Base-by-base conservation (phyloP, 1,140 invertebrate genomes). In the Calephelis virginiensis region DNA sequence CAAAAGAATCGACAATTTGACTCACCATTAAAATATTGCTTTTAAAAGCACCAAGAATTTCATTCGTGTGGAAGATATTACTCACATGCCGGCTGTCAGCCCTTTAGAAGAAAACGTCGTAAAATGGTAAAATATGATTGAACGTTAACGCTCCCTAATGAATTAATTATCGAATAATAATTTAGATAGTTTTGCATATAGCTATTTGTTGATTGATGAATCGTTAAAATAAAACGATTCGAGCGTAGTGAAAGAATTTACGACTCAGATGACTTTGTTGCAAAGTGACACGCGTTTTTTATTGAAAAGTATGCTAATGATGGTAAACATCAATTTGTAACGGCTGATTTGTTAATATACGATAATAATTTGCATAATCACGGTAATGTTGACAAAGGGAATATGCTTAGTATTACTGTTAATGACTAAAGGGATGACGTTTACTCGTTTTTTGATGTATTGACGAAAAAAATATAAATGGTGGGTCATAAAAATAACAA, bases 261-360 rank as follows among this genome's bases (percentile, higher is more conserved):
- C 66, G 69, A 75, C 45, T 63, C 53, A 71, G 67, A 13, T 53
- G 43, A 46, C 38, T 38, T 64, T 56, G 17, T 64, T 47, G 70
- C 71, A 61, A 69, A 61, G 79, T 88, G 85, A 88, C 85, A 84
- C 81, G 83, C 76, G 84, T 76, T 83, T 90, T 79, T 71, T 64
- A 13, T 38, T 64, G 38, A 77, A 82, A 74, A 78, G 76, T 89
- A 90, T 90, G 88, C 78, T 77, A 89, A 90, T 90, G 75, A 83
- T 68, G 46, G 78, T 89, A 89, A 89, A 90, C 83, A 90, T 81
- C 82, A 85, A 89, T 89, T 90, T 89, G 86, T 86, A 87, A 89
- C 88, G 88, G 88, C 82, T 89, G 84, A 90, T 89, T 88, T 90
- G 85, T 80, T 87, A 86, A 88, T 88, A 81, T 77, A 80, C 71